These are phyloP conservation scores for Narcine bancroftii DNA, from an alignment of 2,113 vertebrate species.

Conservation along the genomic window DNA sequence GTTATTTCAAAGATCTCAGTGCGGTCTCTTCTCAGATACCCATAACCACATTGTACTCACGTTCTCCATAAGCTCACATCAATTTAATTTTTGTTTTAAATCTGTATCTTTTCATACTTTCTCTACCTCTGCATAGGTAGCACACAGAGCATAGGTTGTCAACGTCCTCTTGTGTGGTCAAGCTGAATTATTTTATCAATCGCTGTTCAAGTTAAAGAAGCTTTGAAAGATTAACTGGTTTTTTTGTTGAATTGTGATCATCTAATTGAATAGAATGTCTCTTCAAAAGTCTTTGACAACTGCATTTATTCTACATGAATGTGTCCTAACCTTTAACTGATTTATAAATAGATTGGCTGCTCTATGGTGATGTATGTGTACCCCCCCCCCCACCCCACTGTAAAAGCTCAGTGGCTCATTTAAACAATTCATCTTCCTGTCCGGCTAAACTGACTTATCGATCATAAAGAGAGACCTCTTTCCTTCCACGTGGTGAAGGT, in stretches of 20 bases:
- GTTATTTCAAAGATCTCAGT: too few relatives aligned
- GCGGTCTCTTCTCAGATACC: too few relatives aligned
- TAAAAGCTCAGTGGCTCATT: neutral
- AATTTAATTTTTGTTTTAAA: neutral
- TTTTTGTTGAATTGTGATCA: neutral
- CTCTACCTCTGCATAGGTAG: neutral
- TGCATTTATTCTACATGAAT: neutral
- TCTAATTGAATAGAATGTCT: neutral
- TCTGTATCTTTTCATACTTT: neutral
- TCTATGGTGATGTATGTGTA: neutral
- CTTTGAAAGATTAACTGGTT: neutral
- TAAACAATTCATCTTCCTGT: conserved; percentile 11
- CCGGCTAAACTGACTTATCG: neutral
- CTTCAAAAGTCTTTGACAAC: neutral
- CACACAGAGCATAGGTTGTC: neutral
- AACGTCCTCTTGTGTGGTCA: neutral
- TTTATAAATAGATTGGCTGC: neutral
- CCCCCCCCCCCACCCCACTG: too few relatives aligned
- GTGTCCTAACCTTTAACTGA: neutral
- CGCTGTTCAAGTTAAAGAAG: neutral
- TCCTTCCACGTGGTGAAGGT: neutral
- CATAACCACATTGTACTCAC: neutral
- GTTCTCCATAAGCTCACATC: neutral
- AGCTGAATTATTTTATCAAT: neutral
- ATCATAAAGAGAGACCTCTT: neutral